Percentiles rank a stretch among this genome's conserved stretches.
phyloP scores from a whole-genome alignment of 1,140 invertebrate species.

The Bombus picipes region DNA sequence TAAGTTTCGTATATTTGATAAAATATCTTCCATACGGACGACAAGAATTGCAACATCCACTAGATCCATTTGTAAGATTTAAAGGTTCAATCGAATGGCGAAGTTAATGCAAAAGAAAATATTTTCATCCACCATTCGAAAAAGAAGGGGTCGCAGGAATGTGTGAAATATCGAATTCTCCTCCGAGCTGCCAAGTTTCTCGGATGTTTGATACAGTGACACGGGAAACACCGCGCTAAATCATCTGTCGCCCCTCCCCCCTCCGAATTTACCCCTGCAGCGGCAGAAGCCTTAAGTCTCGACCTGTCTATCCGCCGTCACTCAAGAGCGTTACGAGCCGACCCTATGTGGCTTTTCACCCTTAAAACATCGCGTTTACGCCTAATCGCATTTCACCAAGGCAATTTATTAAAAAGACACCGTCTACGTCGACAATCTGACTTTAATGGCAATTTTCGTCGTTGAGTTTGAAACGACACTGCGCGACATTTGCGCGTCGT shows the following conservation, averaged over 20 bases:
- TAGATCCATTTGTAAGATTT: neutral
- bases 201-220: slow-evolving; percentile 71
- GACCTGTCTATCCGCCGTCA: slow-evolving; percentile 76
- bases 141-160: neutral
- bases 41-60: neutral
- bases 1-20: no score
- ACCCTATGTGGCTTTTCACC: slow-evolving; percentile 61
- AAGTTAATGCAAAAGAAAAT: neutral
- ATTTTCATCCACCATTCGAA: neutral
- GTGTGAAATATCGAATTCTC: slow-evolving; percentile 23
- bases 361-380: slow-evolving; percentile 74
- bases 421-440: slow-evolving; percentile 13
- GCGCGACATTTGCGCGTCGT: neutral
- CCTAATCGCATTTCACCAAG: slow-evolving; percentile 70
- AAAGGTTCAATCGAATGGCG: neutral
- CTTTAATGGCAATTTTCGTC: neutral
- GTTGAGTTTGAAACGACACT: neutral
- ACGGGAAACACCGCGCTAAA: slow-evolving; percentile 74
- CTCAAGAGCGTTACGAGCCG: slow-evolving; percentile 67
- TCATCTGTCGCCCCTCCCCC: slow-evolving; percentile 73
- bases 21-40: neutral
- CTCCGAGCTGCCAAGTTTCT: slow-evolving; percentile 20
- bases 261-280: slow-evolving; percentile 57
- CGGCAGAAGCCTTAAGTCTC: slow-evolving; percentile 72
- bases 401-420: slow-evolving; percentile 74